Evolutionary conservation across 2,113 vertebrate species (phyloP).

Genomic region (Actinemys pallida): DNA sequence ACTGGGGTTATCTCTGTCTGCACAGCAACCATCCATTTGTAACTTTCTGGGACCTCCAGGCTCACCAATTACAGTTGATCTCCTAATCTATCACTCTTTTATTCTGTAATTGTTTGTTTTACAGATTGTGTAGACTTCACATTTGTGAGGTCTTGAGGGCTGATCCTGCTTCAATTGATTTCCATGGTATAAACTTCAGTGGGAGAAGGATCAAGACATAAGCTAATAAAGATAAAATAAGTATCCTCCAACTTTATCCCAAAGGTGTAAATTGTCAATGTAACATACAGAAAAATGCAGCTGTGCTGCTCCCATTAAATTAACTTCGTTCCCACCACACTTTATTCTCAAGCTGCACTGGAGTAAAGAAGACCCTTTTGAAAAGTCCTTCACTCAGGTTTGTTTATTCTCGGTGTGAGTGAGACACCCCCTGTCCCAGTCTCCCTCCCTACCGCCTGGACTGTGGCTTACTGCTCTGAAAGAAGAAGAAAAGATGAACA

Average conservation of each 20-base stretch:
- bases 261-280: background rate
- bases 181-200: background rate
- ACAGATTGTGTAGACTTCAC: background rate
- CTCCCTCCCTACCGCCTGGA: background rate
- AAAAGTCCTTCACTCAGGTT: background rate
- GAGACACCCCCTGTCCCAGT: background rate
- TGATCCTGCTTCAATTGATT: background rate
- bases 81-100: background rate
- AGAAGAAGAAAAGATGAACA: constrained; percentile 26
- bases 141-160: background rate
- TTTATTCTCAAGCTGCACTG: background rate
- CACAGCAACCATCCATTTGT: background rate
- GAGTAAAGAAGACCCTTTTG: background rate
- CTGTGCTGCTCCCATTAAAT: background rate
- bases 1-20: background rate
- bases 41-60: background rate
- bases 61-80: background rate
- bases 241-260: background rate
- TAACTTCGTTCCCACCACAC: background rate
- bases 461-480: background rate
- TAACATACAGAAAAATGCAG: background rate
- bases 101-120: background rate
- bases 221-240: constrained; percentile 2
- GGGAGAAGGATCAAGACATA: background rate
- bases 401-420: background rate